Base-by-base conservation (phyloP, 2,797 vertebrate species). In the Chelonia mydas region DNA sequence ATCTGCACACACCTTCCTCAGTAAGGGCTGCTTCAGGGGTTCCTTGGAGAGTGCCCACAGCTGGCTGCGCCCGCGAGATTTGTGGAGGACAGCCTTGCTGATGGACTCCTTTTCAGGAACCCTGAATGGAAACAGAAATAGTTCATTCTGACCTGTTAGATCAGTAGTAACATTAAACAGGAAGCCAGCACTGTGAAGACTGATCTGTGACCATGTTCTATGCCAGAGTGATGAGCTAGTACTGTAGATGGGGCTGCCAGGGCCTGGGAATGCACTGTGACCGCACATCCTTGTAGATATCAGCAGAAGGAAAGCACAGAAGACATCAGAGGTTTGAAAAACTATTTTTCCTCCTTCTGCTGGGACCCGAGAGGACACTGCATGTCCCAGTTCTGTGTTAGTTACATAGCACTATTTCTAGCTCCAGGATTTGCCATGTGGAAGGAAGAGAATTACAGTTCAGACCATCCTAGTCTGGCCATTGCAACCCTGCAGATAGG, bases 21-120 rank as follows among this genome's bases (percentile, higher is more conserved):
- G 98, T 68, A 99, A 97, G 0, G 99, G 99, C 97, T 99, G 99
- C 91, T 98, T 98, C 94, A 99, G 97, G 1, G 99, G 99, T 94
- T 99, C 99, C 47, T 98, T 97, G 21, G 99, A 99, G 93, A 98
- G 97, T 47, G 96, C 98, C 99, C 99, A 99, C 77, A 99, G 98
- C 45, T 97, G 98, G 93, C 98, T 98, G 3, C 97, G 98, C 37
- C 98, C 96, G 0, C 97, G 96, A 45, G 98, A 98, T 97, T 99
- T 98, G 80, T 98, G 90, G 94, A 98, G 53, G 98, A 99, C 91
- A 17, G 99, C 98, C 96, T 99, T 99, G 78, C 98, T 98, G 95
- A 99, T 98, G 13, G 99, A 98, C 79, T 98, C 98, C 93, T 99
- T 99, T 88, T 99, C 98, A 94, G 94, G 97, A 96, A 84, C 97